These are phyloP conservation scores for Danio kyathit DNA, from an alignment of 2,797 vertebrate genomes.

Conservation along the genomic window DNA sequence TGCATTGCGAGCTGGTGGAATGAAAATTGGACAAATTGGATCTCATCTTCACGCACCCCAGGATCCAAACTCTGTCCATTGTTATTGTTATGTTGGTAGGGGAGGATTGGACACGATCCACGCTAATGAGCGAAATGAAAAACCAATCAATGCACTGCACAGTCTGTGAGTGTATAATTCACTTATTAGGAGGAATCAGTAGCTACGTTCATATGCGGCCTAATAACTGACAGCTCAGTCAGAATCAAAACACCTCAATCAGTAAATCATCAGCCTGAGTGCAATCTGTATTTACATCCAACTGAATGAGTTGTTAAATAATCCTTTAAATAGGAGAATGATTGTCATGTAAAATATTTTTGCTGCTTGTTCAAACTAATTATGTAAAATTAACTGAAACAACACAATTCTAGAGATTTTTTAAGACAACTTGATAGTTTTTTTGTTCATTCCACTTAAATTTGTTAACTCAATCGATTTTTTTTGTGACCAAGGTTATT, in stretches of 20 bases:
- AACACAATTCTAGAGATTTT: too few relatives aligned
- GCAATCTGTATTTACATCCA: neutral
- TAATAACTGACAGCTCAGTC: conserved; percentile 6
- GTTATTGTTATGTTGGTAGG: conserved; percentile 38
- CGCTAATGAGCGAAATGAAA: conserved; percentile 13
- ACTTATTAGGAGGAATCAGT: conserved; percentile 28
- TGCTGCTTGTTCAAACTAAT: too few relatives aligned
- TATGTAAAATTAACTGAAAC: too few relatives aligned
- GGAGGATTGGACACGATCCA: conserved; percentile 25
- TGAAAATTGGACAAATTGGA: conserved; percentile 44
- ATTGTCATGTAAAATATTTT: neutral
- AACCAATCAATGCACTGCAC: conserved; percentile 29
- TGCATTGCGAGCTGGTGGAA: conserved; percentile 13
- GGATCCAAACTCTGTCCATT: conserved; percentile 32
- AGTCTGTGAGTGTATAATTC: conserved; percentile 23
- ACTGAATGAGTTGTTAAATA: neutral
- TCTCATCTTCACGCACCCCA: conserved; percentile 42
- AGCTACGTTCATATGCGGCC: neutral
- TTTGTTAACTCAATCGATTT: too few relatives aligned
- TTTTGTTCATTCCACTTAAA: too few relatives aligned
- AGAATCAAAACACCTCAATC: conserved; percentile 20
- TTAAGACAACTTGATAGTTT: too few relatives aligned
- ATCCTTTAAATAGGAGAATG: neutral
- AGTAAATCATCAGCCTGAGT: neutral
- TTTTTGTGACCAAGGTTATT: too few relatives aligned